Evolutionary conservation across 2,113 vertebrate genomes (phyloP), one percentile per base, ranked within the genome.

Genomic region (Melierax canorus): DNA sequence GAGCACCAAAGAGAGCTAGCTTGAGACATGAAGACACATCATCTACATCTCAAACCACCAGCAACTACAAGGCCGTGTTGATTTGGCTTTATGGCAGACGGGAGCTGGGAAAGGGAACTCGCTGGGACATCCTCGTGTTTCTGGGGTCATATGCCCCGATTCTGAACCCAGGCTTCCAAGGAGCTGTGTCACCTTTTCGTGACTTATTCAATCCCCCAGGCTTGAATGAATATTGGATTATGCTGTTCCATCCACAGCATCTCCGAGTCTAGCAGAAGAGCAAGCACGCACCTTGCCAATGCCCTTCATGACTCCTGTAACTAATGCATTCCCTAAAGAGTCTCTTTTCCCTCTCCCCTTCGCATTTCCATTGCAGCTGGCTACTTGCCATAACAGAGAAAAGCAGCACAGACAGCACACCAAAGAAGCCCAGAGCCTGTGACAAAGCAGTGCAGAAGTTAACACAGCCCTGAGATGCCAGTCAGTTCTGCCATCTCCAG

Each of bases 401-500:
- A 87, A 82, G 80, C 73, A 88, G 71, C 77, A 56, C 43, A 91
- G 71, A 62, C 84, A 85, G 74, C 76, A 66, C 50, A 43, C 20
- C 0, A 7, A 90, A 72, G 68, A 14, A 91, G 69, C 84, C 32
- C 74, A 75, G 79, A 94, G 83, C 73, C 69, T 64, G 66, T 88
- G 74, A 94, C 69, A 92, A 94, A 92, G 94, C 92, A 80, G 51
- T 13, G 39, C 80, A 89, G 77, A 92, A 92, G 43, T 39, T 38
- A 76, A 24, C 26, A 7, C 43, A 78, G 91, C 76, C 66, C 73
- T 41, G 80, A 94, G 77, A 92, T 81, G 84, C 74, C 95, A 69
- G 86, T 79, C 80, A 78, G 66, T 43, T 85, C 86, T 82, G 89
- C 62, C 74, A 88, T 73, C 86, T 81, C 89, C 94, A 93, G 69